These are phyloP conservation scores for Punctoribates punctum DNA, from an alignment of 2,888 invertebrate species.

Conservation along the genomic window DNA sequence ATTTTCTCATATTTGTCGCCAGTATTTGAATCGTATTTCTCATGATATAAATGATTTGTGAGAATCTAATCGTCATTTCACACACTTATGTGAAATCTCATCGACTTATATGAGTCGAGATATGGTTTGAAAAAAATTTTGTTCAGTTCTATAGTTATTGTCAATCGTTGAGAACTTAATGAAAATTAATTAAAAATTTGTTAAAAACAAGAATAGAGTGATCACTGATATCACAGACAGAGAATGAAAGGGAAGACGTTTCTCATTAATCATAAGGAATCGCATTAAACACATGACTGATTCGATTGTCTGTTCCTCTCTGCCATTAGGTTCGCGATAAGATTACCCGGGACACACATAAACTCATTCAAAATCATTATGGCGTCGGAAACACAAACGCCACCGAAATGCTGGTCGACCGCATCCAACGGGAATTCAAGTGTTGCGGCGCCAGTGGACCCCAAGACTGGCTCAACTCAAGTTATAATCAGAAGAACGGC, in stretches of 20 bases:
- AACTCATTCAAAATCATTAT: constrained; percentile 34
- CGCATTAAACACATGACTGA: neutral
- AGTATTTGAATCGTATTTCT: neutral
- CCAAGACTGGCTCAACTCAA: constrained; percentile 53
- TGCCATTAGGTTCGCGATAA: constrained; percentile 11
- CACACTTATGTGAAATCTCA: too few relatives aligned
- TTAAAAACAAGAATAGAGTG: too few relatives aligned
- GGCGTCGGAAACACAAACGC: constrained; percentile 38
- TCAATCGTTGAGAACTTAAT: too few relatives aligned
- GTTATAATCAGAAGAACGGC: constrained; percentile 35
- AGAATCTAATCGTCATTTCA: too few relatives aligned
- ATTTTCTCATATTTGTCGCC: neutral
- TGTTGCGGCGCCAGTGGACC: constrained; percentile 43
- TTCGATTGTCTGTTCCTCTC: neutral
- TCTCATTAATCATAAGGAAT: too few relatives aligned
- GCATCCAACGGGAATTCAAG: constrained; percentile 42
- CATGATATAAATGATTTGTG: neutral
- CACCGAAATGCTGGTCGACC: constrained; percentile 44
- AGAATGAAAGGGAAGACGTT: too few relatives aligned
- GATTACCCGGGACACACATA: constrained; percentile 30
- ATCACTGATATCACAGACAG: too few relatives aligned
- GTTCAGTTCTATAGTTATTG: too few relatives aligned
- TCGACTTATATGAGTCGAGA: too few relatives aligned
- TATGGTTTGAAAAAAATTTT: too few relatives aligned
- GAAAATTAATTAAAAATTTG: too few relatives aligned